These are phyloP conservation scores for Oscheius sp. DNA, from an alignment of 2,888 invertebrate species.

Conservation along the genomic window DNA sequence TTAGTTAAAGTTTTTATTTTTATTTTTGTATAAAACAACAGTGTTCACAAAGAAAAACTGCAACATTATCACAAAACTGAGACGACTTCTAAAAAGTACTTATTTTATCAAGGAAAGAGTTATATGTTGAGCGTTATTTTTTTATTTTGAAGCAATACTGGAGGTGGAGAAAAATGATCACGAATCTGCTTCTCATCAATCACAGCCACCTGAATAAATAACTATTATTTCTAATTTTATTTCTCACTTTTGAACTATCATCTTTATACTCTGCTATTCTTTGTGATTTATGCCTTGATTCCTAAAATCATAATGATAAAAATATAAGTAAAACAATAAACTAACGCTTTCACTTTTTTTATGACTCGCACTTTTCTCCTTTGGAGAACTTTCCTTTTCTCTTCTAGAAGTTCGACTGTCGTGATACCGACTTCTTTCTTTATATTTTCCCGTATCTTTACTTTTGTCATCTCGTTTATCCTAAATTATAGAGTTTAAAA, in stretches of 20 bases:
- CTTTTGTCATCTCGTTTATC: background rate
- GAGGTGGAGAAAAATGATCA: slow-evolving; percentile 28
- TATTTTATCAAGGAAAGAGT: background rate
- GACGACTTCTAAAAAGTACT: background rate
- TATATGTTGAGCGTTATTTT: slow-evolving; percentile 30
- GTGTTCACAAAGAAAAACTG: background rate
- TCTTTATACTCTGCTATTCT: too few species aligned
- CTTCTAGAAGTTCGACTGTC: background rate
- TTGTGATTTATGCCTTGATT: too few species aligned
- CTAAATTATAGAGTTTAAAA: background rate
- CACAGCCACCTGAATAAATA: slow-evolving; percentile 6
- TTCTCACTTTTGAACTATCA: too few species aligned
- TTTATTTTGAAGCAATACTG: slow-evolving; percentile 6
- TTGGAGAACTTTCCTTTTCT: slow-evolving; percentile 15
- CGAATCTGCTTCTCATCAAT: slow-evolving; percentile 29
- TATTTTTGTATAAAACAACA: background rate
- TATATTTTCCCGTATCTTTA: slow-evolving; percentile 13
- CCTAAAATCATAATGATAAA: too few species aligned
- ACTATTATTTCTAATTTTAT: too few species aligned
- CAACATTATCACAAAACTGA: background rate
- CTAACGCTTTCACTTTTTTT: background rate
- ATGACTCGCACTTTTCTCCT: slow-evolving; percentile 11
- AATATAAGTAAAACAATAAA: too few species aligned
- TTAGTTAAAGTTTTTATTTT: background rate
- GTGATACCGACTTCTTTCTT: too few species aligned